Evolutionary conservation across 1,140 invertebrate genomes (phyloP), one percentile per base, ranked within the genome.

Genomic region (Chironomus striatipennis): DNA sequence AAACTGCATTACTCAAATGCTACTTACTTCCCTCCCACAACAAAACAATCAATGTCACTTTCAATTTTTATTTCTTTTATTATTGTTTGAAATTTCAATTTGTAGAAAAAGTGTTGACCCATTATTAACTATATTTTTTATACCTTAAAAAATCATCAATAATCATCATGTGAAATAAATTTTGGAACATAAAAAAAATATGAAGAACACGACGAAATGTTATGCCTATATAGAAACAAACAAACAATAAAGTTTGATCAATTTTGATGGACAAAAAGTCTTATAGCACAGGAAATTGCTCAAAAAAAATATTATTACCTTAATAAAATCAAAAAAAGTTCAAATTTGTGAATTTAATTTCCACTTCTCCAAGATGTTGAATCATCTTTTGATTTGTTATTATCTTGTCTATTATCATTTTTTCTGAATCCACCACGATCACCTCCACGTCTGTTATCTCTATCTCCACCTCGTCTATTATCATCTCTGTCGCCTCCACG

Each of bases 401-500:
- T 17, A 18, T 70, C 12, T 15, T 57, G 72, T 42, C 15, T 78
- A 75, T 79, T 78, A 0, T 77, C 77, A 7, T 79, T 77, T 34
- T 74, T 43, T 18, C 67, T 70, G 12, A 43, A 21, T 42, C 74
- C 21, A 43, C 57, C 73, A 73, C 77, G 78, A 15, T 80, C 81
- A 24, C 78, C 78, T 43, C 79, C 78, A 42, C 81, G 77, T 9
- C 78, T 77, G 7, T 73, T 75, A 42, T 82, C 82, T 24, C 81
- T 75, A 42, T 82, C 82, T 24, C 81, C 77, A 12, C 47, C n/a
- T 74, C 77, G 73, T 43, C 77, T 74, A n/a, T n/a, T n/a, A 47
- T 78, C 77, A 1, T 76, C 75, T 73, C 77, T 78, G 15, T 21
- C 17, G n/a, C 34, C 74, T 73, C 43, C 21, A 24, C 77, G 76